A percentile compares a stretch with the other conserved stretches of the same genome.
These are phyloP conservation scores for Cervus canadensis DNA, from an alignment of 2,113 vertebrate species.

Conservation along the genomic window DNA sequence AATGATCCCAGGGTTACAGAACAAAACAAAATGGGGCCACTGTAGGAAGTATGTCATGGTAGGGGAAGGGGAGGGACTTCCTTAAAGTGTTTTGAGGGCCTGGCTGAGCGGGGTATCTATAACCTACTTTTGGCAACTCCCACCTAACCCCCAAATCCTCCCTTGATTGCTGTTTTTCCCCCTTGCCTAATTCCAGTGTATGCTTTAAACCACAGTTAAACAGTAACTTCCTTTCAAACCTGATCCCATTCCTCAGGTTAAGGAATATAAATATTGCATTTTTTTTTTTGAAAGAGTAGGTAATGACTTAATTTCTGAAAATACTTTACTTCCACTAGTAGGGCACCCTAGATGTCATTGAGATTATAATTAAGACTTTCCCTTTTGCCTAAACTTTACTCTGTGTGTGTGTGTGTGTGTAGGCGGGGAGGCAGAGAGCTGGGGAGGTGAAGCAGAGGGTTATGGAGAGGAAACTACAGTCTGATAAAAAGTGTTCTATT, in stretches of 20 bases:
- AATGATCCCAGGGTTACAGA: not conserved
- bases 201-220: conserved; percentile 43
- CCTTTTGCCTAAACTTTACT: not conserved
- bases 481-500: conserved; percentile 48
- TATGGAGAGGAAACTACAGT: not conserved
- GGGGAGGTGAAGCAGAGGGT: not conserved
- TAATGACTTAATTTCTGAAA: conserved; percentile 57
- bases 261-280: conserved; percentile 26
- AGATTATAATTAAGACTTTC: conserved; percentile 40
- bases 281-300: conserved; percentile 15
- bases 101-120: not conserved
- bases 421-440: not conserved
- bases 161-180: fast-evolving
- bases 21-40: not conserved
- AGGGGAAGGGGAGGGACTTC: not conserved
- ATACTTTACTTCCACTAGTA: not conserved
- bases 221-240: conserved; percentile 33
- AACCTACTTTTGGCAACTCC: not conserved
- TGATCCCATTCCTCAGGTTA: not conserved
- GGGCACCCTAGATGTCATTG: not conserved
- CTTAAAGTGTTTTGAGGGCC: not conserved
- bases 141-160: not conserved
- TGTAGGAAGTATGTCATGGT: not conserved
- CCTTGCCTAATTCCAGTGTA: not conserved
- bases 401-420: not conserved